Percentiles rank a stretch among this genome's conserved stretches.
These are phyloP conservation scores for Crypturellus undulatus DNA, from an alignment of 2,113 vertebrate species.

Conservation along the genomic window DNA sequence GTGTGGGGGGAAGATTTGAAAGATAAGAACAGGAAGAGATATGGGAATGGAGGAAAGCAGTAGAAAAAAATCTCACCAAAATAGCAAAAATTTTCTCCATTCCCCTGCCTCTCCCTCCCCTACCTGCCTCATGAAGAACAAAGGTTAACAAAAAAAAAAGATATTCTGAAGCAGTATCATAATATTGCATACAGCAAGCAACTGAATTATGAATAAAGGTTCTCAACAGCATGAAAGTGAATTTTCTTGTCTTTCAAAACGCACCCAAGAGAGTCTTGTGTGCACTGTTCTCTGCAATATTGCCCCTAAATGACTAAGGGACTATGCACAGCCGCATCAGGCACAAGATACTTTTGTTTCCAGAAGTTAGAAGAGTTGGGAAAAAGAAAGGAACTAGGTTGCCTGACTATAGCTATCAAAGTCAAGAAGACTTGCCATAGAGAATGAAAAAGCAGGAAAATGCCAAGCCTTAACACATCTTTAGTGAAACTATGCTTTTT, in stretches of 20 bases:
- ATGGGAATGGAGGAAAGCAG: not conserved
- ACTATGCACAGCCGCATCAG: not conserved
- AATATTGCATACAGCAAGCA: not conserved
- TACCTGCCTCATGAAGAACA: not conserved
- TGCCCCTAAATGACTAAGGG: not conserved
- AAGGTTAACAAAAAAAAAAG: not conserved
- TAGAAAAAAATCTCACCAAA: not conserved
- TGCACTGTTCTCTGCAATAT: not conserved
- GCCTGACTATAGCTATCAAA: not conserved
- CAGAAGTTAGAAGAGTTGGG: not conserved
- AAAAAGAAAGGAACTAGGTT: not conserved
- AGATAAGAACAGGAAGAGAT: not conserved
- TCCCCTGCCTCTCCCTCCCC: not conserved
- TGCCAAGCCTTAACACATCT: not conserved
- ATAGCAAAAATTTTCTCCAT: not conserved
- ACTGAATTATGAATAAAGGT: slow-evolving; percentile 54
- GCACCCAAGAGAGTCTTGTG: not conserved
- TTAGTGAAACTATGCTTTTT: not conserved
- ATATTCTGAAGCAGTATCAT: not conserved
- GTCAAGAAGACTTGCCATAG: not conserved
- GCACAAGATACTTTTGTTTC: not conserved
- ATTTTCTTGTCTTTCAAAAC: slow-evolving; percentile 45
- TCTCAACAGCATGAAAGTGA: slow-evolving; percentile 17
- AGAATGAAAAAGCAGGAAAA: not conserved
- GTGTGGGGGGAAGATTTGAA: not conserved